A percentile compares a stretch with the other conserved stretches of the same genome.
These are phyloP conservation scores for roundworm (Caenorhabditis elegans) DNA, from an alignment of 1,140 invertebrate species.

Conservation along the genomic window WBcel235 BX284606.5:2072501-2073000, in stretches of 20 bases:
- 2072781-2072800: background rate
- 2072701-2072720: too few species aligned
- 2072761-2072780: background rate
- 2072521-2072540: background rate
- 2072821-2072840: background rate
- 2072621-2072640: background rate
- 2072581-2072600: background rate
- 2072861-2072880: too few species aligned
- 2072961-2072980: too few species aligned
- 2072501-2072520: background rate
- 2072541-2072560: background rate
- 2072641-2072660: background rate
- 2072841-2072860: too few species aligned
- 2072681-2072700: too few species aligned
- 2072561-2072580: background rate
- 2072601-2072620: background rate
- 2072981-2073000: too few species aligned
- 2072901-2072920: too few species aligned
- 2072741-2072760: background rate
- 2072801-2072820: conserved; percentile 18
- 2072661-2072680: background rate
- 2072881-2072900: too few species aligned
- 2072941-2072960: too few species aligned
- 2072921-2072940: too few species aligned
- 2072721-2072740: background rate